phyloP scores from a whole-genome alignment of 2,113 vertebrate genomes.

The Lathamus discolor region DNA sequence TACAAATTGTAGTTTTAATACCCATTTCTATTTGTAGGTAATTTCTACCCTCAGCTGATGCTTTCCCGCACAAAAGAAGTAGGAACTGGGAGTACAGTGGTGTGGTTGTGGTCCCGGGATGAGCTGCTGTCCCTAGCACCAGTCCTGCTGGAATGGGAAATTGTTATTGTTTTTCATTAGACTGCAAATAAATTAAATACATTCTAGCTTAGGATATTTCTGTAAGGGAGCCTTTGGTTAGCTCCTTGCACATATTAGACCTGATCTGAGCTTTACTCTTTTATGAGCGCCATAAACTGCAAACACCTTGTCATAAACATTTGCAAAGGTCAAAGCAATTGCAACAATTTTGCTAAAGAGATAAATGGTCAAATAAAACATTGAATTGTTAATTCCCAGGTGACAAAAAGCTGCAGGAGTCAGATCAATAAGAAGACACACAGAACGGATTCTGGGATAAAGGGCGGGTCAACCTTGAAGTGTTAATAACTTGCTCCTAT shows the following conservation, averaged over 20 bases:
- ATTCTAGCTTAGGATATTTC: neutral
- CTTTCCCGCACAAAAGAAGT: neutral
- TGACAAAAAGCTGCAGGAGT: slow-evolving; percentile 58
- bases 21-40: neutral
- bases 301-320: slow-evolving; percentile 72
- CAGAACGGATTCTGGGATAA: slow-evolving; percentile 69
- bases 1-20: neutral
- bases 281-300: slow-evolving; percentile 53
- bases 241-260: neutral
- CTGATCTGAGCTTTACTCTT: neutral
- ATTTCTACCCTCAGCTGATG: neutral
- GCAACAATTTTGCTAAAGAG: slow-evolving; percentile 76
- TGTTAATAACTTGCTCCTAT: slow-evolving; percentile 65
- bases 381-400: slow-evolving; percentile 71
- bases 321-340: slow-evolving; percentile 83
- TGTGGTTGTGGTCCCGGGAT: neutral
- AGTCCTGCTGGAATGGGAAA: neutral
- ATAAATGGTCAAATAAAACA: slow-evolving; percentile 79
- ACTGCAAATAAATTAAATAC: neutral
- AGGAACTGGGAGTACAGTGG: neutral
- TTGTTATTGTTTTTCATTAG: neutral
- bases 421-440: slow-evolving; percentile 69
- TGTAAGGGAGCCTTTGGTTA: neutral
- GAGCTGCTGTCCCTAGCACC: neutral
- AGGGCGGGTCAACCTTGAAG: slow-evolving; percentile 69